Conservation (phyloP, 2,888 invertebrate genomes). For the Pocota personata region DNA sequence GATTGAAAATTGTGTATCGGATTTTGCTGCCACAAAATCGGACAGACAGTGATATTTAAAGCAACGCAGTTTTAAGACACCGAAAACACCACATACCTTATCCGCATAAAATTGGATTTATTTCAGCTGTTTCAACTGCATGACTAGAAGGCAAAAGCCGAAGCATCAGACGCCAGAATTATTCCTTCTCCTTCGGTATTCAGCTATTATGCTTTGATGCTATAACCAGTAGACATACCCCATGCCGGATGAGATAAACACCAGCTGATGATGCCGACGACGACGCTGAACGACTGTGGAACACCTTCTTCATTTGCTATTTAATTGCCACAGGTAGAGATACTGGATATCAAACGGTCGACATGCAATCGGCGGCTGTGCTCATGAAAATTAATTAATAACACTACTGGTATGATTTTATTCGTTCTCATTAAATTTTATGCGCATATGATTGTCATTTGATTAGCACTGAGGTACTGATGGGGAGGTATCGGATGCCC, state of each 20-base stretch:
- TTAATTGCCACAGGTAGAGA: conserved; percentile 36
- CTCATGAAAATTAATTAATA: conserved; percentile 69
- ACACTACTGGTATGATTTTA: conserved; percentile 62
- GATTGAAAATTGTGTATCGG: too few relatives aligned
- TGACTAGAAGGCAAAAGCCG: neutral
- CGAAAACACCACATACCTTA: neutral
- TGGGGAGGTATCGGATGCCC: neutral
- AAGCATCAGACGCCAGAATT: conserved; percentile 4
- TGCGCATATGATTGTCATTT: conserved; percentile 61
- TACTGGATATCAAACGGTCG: conserved; percentile 21
- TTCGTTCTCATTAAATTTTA: conserved; percentile 63
- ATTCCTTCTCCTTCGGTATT: neutral
- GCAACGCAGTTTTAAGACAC: too few relatives aligned
- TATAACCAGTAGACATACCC: neutral
- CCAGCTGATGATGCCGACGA: neutral
- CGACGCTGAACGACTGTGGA: neutral
- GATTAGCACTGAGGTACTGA: conserved; percentile 17
- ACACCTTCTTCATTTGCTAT: conserved; percentile 17
- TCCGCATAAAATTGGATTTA: neutral
- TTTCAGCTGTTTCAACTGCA: neutral
- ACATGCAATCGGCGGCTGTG: conserved; percentile 25
- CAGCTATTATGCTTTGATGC: neutral
- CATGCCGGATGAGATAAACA: neutral
- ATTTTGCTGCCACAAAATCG: too few relatives aligned
- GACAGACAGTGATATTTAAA: too few relatives aligned